Percentiles rank a stretch among this genome's conserved stretches.
Evolutionary conservation across 2,888 invertebrate species (phyloP).

Genomic region (Taenaris catops): DNA sequence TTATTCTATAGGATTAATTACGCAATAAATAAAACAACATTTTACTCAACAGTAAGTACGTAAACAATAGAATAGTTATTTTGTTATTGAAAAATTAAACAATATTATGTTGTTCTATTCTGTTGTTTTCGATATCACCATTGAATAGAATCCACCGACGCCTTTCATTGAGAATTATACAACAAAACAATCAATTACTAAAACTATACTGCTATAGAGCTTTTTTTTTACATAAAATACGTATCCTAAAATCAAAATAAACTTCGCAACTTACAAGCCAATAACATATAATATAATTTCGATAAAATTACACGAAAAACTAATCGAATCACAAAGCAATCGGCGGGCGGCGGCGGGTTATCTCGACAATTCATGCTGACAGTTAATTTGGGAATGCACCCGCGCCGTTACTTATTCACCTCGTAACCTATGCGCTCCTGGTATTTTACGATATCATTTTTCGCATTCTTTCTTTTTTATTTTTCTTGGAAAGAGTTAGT

Average conservation of each 20-base stretch:
- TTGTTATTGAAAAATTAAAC: too few relatives aligned
- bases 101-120: too few relatives aligned
- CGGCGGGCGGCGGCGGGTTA: slow-evolving; percentile 37
- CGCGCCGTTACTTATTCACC: slow-evolving; percentile 67
- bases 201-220: too few relatives aligned
- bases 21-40: too few relatives aligned
- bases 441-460: slow-evolving; percentile 43
- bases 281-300: slow-evolving; percentile 22
- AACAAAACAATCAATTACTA: too few relatives aligned
- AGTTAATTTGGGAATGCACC: slow-evolving; percentile 74
- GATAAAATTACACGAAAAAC: slow-evolving; percentile 50
- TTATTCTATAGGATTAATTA: too few relatives aligned
- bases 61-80: too few relatives aligned
- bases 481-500: slow-evolving; percentile 1
- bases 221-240: too few relatives aligned
- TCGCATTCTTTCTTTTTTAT: slow-evolving; percentile 4
- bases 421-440: slow-evolving; percentile 59
- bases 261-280: slow-evolving; percentile 9
- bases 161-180: too few relatives aligned
- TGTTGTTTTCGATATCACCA: too few relatives aligned
- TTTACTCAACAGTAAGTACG: too few relatives aligned
- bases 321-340: slow-evolving; percentile 73
- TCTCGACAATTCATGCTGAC: slow-evolving; percentile 63
- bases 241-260: slow-evolving; percentile 7
- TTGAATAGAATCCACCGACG: too few relatives aligned